Conservation (phyloP, 2,113 vertebrate genomes). For the Lota lota region DNA sequence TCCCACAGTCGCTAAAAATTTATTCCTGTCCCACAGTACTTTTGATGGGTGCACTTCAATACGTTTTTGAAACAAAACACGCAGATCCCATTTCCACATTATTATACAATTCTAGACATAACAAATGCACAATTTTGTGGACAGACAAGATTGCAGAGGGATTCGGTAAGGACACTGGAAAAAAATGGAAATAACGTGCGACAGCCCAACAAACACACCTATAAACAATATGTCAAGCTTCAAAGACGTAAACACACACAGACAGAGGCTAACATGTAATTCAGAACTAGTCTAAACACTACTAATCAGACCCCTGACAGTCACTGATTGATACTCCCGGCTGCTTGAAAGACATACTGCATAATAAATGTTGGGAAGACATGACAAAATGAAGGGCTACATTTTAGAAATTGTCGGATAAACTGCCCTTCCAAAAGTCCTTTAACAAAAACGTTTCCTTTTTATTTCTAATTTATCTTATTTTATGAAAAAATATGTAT, state of each 20-base stretch:
- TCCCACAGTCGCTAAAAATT: neutral
- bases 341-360: constrained; percentile 9
- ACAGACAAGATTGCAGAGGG: constrained; percentile 40
- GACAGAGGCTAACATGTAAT: constrained; percentile 48
- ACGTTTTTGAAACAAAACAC: constrained; percentile 32
- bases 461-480: no score
- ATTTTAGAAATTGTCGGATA: neutral
- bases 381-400: neutral
- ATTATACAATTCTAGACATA: constrained; percentile 53
- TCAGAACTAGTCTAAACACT: constrained; percentile 49
- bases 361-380: constrained; percentile 13
- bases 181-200: constrained; percentile 37
- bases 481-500: no score
- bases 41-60: no score
- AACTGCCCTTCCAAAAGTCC: neutral
- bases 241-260: constrained; percentile 51
- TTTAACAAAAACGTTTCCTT: neutral
- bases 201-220: constrained; percentile 54
- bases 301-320: constrained; percentile 36
- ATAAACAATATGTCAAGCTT: constrained; percentile 49
- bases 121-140: constrained; percentile 43
- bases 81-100: constrained; percentile 52
- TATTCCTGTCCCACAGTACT: no score
- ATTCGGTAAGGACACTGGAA: constrained; percentile 47
- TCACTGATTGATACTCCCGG: constrained; percentile 35